Evolutionary conservation across 1,140 invertebrate species (phyloP).

Genomic region (Heliconius congener): DNA sequence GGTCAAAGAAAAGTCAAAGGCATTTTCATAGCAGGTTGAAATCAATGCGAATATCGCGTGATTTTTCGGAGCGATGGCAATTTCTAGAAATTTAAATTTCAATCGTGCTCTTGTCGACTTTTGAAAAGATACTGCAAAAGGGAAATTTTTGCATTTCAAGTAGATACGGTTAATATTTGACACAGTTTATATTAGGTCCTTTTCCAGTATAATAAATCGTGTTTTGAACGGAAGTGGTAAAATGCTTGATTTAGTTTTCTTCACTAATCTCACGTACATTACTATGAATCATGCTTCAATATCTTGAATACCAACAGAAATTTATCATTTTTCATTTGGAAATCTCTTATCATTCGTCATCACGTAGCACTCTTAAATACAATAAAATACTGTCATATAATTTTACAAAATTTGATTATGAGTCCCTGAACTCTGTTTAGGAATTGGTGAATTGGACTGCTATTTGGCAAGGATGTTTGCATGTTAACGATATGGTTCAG

Average conservation of each 20-base stretch:
- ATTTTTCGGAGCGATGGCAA: neutral
- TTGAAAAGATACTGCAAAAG: neutral
- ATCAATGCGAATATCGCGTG: neutral
- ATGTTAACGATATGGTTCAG: too few species aligned
- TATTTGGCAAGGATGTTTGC: too few species aligned
- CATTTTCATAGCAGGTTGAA: neutral
- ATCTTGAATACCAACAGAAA: too few species aligned
- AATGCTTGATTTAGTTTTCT: too few species aligned
- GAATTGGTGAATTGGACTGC: too few species aligned
- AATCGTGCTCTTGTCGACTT: slow-evolving; percentile 1
- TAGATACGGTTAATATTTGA: too few species aligned
- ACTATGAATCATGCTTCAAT: too few species aligned
- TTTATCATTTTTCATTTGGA: neutral
- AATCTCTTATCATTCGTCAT: neutral
- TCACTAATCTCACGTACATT: neutral
- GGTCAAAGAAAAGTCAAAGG: slow-evolving; percentile 2
- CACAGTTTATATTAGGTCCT: too few species aligned
- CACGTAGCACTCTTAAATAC: neutral
- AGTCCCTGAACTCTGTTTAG: neutral
- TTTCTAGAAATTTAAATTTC: slow-evolving; percentile 13
- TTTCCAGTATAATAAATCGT: too few species aligned
- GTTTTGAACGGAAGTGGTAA: too few species aligned
- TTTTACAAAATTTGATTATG: neutral
- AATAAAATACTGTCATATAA: neutral
- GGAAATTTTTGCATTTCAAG: neutral